Evolutionary conservation across 2,797 vertebrate species (phyloP).

Genomic region (Sebastes baramenuke): DNA sequence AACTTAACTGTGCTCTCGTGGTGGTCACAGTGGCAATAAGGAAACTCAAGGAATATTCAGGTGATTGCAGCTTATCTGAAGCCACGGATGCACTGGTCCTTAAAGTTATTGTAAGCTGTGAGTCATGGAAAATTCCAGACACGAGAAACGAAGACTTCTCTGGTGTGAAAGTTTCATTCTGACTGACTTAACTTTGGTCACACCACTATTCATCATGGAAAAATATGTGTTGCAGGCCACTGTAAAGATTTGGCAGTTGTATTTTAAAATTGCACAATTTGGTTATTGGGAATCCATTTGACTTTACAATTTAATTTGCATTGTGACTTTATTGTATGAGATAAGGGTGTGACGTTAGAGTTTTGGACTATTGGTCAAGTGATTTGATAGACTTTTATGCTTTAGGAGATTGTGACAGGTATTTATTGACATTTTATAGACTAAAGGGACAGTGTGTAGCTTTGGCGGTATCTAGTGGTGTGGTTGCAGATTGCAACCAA

Average conservation of each 20-base stretch:
- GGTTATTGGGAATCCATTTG: background rate
- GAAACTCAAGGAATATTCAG: background rate
- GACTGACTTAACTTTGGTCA: background rate
- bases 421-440: background rate
- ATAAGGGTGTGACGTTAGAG: background rate
- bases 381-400: background rate
- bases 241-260: background rate
- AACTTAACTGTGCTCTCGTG: background rate
- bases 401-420: background rate
- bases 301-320: background rate
- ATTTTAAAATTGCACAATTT: background rate
- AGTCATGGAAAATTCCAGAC: background rate
- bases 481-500: background rate
- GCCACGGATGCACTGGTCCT: accelerated
- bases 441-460: background rate
- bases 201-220: background rate
- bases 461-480: background rate
- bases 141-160: accelerated
- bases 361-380: background rate
- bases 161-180: background rate
- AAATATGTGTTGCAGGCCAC: background rate
- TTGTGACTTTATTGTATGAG: background rate
- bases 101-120: background rate
- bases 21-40: background rate
- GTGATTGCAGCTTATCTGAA: background rate